phyloP scores from a whole-genome alignment of 2,888 invertebrate species.

The Drosophila kanekoi region DNA sequence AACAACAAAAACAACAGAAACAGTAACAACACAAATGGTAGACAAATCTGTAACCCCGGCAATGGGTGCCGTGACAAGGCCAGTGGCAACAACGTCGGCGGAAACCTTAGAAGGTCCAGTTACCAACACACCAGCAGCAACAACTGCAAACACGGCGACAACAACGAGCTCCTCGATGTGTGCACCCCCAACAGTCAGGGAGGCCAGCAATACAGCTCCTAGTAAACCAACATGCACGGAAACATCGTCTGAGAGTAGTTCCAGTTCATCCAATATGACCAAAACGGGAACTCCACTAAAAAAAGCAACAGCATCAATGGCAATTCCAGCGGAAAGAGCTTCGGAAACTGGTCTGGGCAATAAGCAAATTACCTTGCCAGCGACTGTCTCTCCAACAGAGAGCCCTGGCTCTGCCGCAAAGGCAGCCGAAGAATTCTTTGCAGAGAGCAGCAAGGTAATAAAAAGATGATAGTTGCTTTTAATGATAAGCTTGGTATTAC shows the following conservation, averaged over 20 bases:
- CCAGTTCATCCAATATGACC: neutral
- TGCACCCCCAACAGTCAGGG: too few relatives aligned
- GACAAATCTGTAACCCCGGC: neutral
- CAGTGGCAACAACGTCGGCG: neutral
- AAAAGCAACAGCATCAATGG: neutral
- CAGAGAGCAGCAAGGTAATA: slow-evolving; percentile 31
- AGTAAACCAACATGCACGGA: neutral
- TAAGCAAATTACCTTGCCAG: neutral
- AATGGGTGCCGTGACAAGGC: neutral
- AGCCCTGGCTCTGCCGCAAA: neutral
- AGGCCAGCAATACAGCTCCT: neutral
- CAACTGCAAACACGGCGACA: too few relatives aligned
- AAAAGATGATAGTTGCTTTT: neutral
- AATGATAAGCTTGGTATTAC: neutral
- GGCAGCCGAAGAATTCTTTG: slow-evolving; percentile 23
- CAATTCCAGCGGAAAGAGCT: neutral
- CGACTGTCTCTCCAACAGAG: too few relatives aligned
- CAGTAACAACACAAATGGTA: neutral
- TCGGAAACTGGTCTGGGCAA: neutral
- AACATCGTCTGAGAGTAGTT: neutral
- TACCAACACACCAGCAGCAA: neutral
- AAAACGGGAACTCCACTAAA: neutral
- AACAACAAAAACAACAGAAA: neutral
- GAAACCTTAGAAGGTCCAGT: neutral
- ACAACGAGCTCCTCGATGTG: too few relatives aligned